These are phyloP conservation scores for Corynorhinus townsendii DNA, from an alignment of 2,113 vertebrate genomes.

Conservation along the genomic window DNA sequence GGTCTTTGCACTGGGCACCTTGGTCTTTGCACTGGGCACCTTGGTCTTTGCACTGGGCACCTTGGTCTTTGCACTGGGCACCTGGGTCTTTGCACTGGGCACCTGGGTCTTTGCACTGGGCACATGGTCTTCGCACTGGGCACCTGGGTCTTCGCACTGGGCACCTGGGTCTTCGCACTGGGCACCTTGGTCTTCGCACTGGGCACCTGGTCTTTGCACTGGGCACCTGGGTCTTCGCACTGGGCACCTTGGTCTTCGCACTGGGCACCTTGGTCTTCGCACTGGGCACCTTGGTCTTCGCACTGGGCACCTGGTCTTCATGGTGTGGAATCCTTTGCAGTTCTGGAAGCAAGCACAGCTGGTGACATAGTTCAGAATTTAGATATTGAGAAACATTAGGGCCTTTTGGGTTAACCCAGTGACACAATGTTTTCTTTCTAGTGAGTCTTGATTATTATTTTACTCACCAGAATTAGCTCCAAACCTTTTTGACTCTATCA, in stretches of 20 bases:
- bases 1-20: background rate
- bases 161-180: no score
- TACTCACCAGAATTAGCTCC: background rate
- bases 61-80: background rate
- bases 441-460: background rate
- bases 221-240: background rate
- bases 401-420: background rate
- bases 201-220: no score
- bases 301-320: background rate
- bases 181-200: no score
- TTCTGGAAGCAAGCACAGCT: background rate
- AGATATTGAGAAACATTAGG: background rate
- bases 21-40: background rate
- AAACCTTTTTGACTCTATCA: background rate
- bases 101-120: no score
- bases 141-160: no score
- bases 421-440: background rate
- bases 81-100: background rate
- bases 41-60: background rate
- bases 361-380: background rate
- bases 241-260: background rate
- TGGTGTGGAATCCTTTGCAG: background rate
- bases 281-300: background rate
- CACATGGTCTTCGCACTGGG: no score
- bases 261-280: background rate